Base-by-base conservation (phyloP, 2,888 invertebrate genomes). In the Hirtodrosophila histrioides region DNA sequence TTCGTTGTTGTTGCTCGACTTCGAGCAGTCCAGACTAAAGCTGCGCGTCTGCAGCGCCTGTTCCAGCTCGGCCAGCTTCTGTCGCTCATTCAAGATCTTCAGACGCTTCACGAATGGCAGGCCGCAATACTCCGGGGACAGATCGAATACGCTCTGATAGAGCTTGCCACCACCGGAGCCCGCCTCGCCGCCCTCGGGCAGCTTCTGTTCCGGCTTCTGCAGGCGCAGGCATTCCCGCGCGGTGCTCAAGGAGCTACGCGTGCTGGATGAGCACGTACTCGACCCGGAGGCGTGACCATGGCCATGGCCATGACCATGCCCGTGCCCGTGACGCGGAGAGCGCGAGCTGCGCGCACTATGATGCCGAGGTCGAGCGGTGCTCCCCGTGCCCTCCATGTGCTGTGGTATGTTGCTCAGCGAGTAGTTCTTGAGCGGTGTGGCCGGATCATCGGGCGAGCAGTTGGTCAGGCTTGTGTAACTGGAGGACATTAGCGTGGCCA, bases 81-180 rank as follows among this genome's bases (percentile, higher is more conserved):
- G 97, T 8, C 97, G 93, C 92, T 97, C 97, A 90, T 97, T 97
- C 45, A 97, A 93, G 78, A 97, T 97, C 92, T 97, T 97, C 48
- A 97, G 92, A 84, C 97, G 96, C 91, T 97, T 97, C 0, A 97
- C 97, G 89, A 97, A 97, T 0, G 97, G 97, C 63, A 97, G 91
- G 10, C 96, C 95, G 50, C 95, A 95, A 84, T 97, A 97, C 90
- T 97, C 97, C 0, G 97, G 97, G 7, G 96, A 97, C 35, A 97
- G 91, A 90, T 97, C 97, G 86, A 96, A 96, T 50, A 97, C 95
- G n/a, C 96, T 96, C 68, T 94, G 93, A 91, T 97, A 97, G 89
- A 94, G 94, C 90, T 96, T 96, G n/a, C 82, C 72, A 5, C 63
- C 11, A 27, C 36, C 36, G 49, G n/a, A 1, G 33, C 35, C 23